Evolutionary conservation across 2,888 invertebrate genomes (phyloP), one percentile per base, ranked within the genome.

Genomic region (Chydorus sphaericus): DNA sequence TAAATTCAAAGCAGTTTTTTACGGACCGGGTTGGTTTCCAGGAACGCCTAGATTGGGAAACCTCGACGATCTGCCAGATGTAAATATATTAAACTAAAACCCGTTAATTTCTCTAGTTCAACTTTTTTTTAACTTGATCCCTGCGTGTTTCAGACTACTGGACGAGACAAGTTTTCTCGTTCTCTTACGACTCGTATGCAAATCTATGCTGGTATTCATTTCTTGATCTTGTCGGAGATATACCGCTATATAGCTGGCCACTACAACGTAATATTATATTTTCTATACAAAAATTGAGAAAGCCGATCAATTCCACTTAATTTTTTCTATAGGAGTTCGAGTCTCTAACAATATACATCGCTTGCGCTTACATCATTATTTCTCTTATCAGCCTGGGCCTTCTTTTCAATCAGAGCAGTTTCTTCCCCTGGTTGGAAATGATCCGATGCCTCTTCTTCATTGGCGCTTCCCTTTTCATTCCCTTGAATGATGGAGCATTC

Each of bases 21-120:
- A 83, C 71, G 91, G 91, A 0, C 91, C 91, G 0, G 90, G 90
- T 63, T 92, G 90, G 90, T 73, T 78, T 61, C 88, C 89, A 0
- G 90, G 89, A 0, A 78, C 77, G 52, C 79, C 82, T 1, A 71
- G 89, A 60, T 75, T 85, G 1, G 90, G 90, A 8, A 74, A 80
- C 16, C 81, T 82, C 48, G 79, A 79, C 54, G 78, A 81, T 64
- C 83, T 89, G 69, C 73, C 85, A 49, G 80, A 86, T 63, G 88
- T 88, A 72, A 14, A 5, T 8, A n/a, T n/a, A 11, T 33, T 18
- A 10, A 7, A 31, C 8, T 52, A 14, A 16, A n/a, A 33, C 33
- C 8, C 33, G 33, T 10, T 10, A 10, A 33, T 10, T 33, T 10
- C 33, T 14, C 8, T 14, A 14, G 33, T 10, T 10, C 8, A 33